A percentile compares a stretch with the other conserved stretches of the same genome.
These are phyloP conservation scores for Actias luna DNA, from an alignment of 2,888 invertebrate genomes.

Conservation along the genomic window DNA sequence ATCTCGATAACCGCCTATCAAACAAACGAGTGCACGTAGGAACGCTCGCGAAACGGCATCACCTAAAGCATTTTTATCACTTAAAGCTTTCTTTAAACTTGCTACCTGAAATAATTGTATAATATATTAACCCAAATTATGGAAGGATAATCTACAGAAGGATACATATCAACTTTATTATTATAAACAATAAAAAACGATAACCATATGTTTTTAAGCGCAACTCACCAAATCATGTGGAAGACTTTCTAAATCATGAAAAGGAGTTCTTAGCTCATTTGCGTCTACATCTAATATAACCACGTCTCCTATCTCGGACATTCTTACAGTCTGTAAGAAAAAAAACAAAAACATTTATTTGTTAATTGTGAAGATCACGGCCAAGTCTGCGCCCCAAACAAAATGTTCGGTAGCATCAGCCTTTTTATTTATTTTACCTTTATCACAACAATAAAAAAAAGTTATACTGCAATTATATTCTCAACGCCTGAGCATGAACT, in stretches of 20 bases:
- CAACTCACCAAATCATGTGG: slow-evolving; percentile 92
- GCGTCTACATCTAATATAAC: slow-evolving; percentile 96
- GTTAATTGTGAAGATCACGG: neutral
- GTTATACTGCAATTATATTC: too few species aligned
- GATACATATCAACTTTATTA: too few species aligned
- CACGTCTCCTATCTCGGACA: slow-evolving; percentile 95
- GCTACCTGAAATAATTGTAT: slow-evolving; percentile 79
- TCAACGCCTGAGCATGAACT: too few species aligned
- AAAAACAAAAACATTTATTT: slow-evolving; percentile 17
- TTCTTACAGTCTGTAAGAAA: slow-evolving; percentile 85
- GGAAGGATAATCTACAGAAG: neutral
- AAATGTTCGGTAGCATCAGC: neutral
- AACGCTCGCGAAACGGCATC: slow-evolving; percentile 97
- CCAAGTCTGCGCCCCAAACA: neutral
- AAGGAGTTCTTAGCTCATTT: slow-evolving; percentile 92
- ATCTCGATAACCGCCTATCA: slow-evolving; percentile 97
- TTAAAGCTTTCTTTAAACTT: slow-evolving; percentile 88
- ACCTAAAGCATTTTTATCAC: slow-evolving; percentile 89
- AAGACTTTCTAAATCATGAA: slow-evolving; percentile 93
- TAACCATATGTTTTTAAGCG: neutral
- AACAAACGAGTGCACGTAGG: slow-evolving; percentile 92
- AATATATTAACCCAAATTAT: neutral
- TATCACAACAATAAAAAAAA: too few species aligned
- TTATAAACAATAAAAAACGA: too few species aligned
- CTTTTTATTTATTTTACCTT: too few species aligned